Conservation (phyloP, 2,888 invertebrate species). For the Cheilosia impressa region DNA sequence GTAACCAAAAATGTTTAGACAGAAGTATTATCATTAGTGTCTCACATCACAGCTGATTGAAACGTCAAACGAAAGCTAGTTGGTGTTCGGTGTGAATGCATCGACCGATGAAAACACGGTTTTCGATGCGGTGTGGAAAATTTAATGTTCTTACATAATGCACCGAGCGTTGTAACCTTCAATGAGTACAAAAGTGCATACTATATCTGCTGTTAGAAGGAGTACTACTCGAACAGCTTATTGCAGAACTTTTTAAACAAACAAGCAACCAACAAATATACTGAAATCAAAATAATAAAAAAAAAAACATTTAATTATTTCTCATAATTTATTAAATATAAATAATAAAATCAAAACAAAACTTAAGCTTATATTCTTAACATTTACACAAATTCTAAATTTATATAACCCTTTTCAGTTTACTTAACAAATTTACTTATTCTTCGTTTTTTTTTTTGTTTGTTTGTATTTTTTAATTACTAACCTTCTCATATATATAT, state of each 20-base stretch:
- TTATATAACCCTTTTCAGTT: slow-evolving; percentile 13
- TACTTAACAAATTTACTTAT: slow-evolving; percentile 12
- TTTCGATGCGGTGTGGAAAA: no score
- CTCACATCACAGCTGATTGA: no score
- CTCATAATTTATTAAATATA: not conserved
- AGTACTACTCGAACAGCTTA: no score
- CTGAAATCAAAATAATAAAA: not conserved
- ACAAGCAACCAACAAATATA: not conserved
- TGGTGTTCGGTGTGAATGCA: no score
- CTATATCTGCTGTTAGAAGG: no score
- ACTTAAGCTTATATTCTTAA: not conserved
- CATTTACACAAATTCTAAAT: slow-evolving; percentile 21
- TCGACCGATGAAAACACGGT: no score
- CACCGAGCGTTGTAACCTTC: no score
- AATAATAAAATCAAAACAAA: slow-evolving; percentile 7
- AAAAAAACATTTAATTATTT: not conserved
- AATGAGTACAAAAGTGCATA: no score
- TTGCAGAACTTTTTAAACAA: not conserved
- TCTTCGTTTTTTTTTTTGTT: not conserved
- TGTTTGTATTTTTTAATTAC: slow-evolving; percentile 22
- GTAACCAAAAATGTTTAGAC: no score
- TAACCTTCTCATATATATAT: slow-evolving; percentile 42
- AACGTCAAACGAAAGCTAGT: no score
- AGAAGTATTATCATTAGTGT: no score
- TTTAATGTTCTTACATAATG: no score